Base-by-base conservation (phyloP, 2,888 invertebrate genomes). In the Troides oblongomaculatus region DNA sequence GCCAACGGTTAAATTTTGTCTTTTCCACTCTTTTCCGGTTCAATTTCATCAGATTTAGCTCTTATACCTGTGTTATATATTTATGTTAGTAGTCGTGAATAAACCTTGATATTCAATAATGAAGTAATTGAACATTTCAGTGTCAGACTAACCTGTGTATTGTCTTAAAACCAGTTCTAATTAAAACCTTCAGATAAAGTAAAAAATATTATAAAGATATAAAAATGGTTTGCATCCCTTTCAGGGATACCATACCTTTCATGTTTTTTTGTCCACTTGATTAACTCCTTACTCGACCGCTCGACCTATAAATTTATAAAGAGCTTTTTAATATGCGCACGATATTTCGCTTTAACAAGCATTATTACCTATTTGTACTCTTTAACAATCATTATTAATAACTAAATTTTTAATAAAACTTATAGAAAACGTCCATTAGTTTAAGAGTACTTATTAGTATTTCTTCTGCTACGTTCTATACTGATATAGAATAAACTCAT, bases 271-370 rank as follows among this genome's bases (percentile, higher is more conserved):
- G 50, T 57, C 21, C 57, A 21, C 57, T 57, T 21, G 21, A 57
- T n/a, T 74, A 71, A 75, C 70, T 73, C 74, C 68, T 73, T 76
- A 73, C 75, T 76, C 78, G 79, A 78, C 8, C 57, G 21, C 57
- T 57, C 57, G 57, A 57, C 57, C 57, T 57, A 81, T 80, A 78
- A 57, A 57, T 57, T 57, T 14, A 57, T 57, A 57, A 57, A 57
- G 57, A 57, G 57, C 57, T 6, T 18, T 57, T 57, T 18, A 21
- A 57, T 57, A 57, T 57, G 21, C 2, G 23, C 80, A 81, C 75
- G 72, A 72, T 75, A 73, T 74, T 57, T 23, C 12, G 57, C 57
- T 57, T n/a, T 57, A 57, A 57, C 57, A 23, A 21, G 57, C 57
- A 57, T 18, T 57, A 21, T 57, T 10, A 10, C 57, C 1, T 18